phyloP scores from a whole-genome alignment of 2,797 vertebrate genomes.

The Sebastes iracundus region DNA sequence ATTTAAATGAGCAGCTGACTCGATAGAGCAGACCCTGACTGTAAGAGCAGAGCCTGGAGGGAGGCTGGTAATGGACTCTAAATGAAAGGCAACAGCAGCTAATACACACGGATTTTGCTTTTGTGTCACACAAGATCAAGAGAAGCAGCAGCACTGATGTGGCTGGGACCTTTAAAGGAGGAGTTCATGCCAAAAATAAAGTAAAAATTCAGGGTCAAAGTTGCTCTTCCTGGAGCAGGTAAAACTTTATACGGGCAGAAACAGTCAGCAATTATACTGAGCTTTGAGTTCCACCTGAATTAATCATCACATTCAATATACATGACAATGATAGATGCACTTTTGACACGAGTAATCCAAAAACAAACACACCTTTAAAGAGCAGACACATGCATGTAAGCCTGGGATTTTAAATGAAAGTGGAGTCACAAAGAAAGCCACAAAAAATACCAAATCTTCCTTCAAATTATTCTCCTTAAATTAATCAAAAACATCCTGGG shows the following conservation, averaged over 20 bases:
- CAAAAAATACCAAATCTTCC: not conserved
- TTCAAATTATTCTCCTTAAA: not conserved
- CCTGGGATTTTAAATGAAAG: not conserved
- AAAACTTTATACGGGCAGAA: not conserved
- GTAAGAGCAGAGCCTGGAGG: slow-evolving; percentile 43
- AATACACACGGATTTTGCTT: slow-evolving; percentile 14
- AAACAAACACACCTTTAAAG: not conserved
- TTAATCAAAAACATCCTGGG: not conserved
- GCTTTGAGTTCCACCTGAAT: not conserved
- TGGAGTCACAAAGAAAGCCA: not conserved
- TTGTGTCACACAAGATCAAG: not conserved
- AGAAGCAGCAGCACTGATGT: not conserved
- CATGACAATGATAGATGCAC: not conserved
- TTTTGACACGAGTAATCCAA: not conserved
- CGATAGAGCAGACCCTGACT: slow-evolving; percentile 29
- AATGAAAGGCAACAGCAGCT: slow-evolving; percentile 24
- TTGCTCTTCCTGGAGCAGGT: not conserved
- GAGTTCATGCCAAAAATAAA: not conserved
- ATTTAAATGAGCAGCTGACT: slow-evolving; percentile 60
- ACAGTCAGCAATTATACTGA: not conserved
- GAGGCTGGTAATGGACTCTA: slow-evolving; percentile 53
- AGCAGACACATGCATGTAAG: not conserved
- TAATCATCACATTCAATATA: not conserved
- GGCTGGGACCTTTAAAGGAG: not conserved
- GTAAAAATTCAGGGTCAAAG: not conserved